Conservation (phyloP, 2,113 vertebrate species). For the Heterotis niloticus region DNA sequence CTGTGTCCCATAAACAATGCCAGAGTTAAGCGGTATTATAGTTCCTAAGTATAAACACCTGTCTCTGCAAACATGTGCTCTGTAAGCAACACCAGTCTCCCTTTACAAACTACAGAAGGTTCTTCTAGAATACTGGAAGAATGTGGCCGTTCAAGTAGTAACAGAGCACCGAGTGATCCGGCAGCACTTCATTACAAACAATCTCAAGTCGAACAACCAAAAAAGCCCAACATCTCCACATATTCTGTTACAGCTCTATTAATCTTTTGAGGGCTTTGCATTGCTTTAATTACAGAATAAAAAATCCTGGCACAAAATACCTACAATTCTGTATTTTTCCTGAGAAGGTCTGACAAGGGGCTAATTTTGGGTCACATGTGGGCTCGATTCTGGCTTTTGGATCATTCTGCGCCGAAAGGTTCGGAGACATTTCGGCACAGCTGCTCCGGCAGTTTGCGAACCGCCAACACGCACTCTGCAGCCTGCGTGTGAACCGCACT, state of each 20-base stretch:
- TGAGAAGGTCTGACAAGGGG: background rate
- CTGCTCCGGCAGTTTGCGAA: background rate
- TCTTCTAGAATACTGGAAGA: background rate
- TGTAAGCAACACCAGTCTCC: slow-evolving; percentile 21
- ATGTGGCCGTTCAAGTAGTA: background rate
- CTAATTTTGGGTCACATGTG: background rate
- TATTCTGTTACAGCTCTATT: background rate
- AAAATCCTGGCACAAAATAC: background rate
- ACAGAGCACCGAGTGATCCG: background rate
- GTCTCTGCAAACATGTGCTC: slow-evolving; percentile 1
- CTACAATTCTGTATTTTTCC: background rate
- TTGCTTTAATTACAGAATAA: background rate
- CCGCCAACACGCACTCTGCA: background rate
- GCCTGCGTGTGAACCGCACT: background rate
- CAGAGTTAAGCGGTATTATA: background rate
- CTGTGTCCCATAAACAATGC: background rate
- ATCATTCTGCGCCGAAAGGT: background rate
- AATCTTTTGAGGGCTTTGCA: background rate
- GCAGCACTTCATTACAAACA: slow-evolving; percentile 15
- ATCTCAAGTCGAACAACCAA: background rate
- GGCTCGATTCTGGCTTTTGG: background rate
- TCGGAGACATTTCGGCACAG: background rate
- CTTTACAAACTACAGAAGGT: background rate
- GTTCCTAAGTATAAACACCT: slow-evolving; percentile 10
- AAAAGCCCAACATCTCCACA: background rate